These are phyloP conservation scores for Acanthosoma haemorrhoidale DNA, from an alignment of 2,888 invertebrate genomes.

Conservation along the genomic window DNA sequence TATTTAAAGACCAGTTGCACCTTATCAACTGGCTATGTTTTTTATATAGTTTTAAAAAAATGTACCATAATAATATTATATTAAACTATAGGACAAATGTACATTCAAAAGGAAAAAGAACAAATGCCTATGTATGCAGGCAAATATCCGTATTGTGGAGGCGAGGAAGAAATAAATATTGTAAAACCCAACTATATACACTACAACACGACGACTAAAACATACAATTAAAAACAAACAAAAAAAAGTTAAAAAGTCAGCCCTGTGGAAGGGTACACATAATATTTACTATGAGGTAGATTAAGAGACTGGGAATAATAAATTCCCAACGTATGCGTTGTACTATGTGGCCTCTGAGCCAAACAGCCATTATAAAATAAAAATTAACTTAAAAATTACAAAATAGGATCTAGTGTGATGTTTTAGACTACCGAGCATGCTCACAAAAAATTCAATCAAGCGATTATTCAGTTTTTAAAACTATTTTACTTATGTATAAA, in stretches of 20 bases:
- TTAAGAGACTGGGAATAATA: background rate
- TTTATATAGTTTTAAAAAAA: constrained; percentile 6
- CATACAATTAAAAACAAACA: constrained; percentile 9
- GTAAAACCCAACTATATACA: constrained; percentile 20
- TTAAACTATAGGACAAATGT: background rate
- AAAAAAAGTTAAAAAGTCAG: constrained; percentile 18
- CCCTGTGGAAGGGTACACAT: constrained; percentile 14
- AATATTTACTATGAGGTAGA: constrained; percentile 29
- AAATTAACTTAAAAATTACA: constrained; percentile 2
- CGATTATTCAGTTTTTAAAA: background rate
- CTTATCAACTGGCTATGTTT: background rate
- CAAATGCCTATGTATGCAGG: background rate
- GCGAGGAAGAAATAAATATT: constrained; percentile 23
- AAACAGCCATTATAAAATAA: background rate
- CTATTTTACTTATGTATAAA: constrained; percentile 7
- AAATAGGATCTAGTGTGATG: constrained; percentile 20
- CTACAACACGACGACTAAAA: constrained; percentile 14
- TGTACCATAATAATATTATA: background rate
- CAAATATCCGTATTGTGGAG: background rate
- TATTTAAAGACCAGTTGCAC: background rate
- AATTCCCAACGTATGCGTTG: constrained; percentile 17
- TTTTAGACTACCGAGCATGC: constrained; percentile 13
- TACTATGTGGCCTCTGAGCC: constrained; percentile 16
- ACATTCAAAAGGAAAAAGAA: constrained; percentile 11
- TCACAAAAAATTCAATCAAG: constrained; percentile 6